A percentile compares a stretch with the other conserved stretches of the same genome.
phyloP scores from a whole-genome alignment of 2,113 vertebrate species.

The Perognathus longimembris region DNA sequence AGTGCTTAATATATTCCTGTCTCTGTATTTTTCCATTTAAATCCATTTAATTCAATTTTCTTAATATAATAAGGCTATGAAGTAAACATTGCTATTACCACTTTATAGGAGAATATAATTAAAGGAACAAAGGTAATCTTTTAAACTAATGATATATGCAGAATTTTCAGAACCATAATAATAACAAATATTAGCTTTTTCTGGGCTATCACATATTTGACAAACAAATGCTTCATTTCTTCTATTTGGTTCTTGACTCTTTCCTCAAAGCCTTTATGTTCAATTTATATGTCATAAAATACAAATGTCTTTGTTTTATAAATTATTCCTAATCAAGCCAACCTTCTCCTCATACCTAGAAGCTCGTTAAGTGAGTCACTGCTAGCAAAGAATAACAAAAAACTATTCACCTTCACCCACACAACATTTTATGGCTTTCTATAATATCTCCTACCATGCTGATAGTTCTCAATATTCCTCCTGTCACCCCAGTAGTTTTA shows the following conservation, averaged over 20 bases:
- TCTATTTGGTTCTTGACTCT: neutral
- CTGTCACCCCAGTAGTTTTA: neutral
- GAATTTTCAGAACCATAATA: no score
- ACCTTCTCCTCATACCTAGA: neutral
- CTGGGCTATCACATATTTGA: neutral
- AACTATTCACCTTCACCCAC: neutral
- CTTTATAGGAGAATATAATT: neutral
- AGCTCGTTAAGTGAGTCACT: neutral
- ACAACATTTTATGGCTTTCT: neutral
- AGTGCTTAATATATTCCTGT: neutral
- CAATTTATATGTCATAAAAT: neutral
- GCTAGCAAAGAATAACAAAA: neutral
- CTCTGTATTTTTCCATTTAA: neutral
- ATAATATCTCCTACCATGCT: neutral
- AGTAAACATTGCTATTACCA: neutral
- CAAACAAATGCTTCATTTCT: neutral
- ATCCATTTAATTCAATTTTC: neutral
- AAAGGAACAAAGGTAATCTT: neutral
- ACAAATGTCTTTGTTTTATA: neutral
- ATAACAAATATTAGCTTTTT: neutral
- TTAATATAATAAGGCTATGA: neutral
- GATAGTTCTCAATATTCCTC: neutral
- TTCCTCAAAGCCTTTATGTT: neutral
- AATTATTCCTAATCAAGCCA: neutral
- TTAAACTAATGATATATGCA: no score